phyloP scores from a whole-genome alignment of 2,113 vertebrate genomes.

The Pteropus alecto region DNA sequence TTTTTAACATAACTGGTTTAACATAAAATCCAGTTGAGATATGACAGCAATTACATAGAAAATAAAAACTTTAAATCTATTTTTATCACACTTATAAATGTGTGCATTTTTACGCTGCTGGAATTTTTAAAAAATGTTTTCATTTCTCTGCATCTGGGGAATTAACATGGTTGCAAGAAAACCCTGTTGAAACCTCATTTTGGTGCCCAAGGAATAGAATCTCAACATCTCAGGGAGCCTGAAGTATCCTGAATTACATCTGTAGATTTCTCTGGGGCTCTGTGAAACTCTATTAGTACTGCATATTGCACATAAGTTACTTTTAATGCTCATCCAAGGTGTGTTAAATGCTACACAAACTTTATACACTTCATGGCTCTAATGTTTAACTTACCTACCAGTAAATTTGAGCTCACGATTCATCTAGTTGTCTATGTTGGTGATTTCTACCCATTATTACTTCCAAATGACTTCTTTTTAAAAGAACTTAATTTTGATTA shows the following conservation, averaged over 20 bases:
- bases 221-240: conserved; percentile 33
- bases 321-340: conserved; percentile 67
- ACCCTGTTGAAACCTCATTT: conserved; percentile 41
- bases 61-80: background rate
- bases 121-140: background rate
- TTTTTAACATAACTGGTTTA: conserved; percentile 22
- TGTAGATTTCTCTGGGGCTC: conserved; percentile 49
- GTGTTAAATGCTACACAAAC: conserved; percentile 78
- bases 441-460: conserved; percentile 62
- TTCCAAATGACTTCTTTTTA: conserved; percentile 77
- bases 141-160: conserved; percentile 42
- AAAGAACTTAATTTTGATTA: conserved; percentile 78
- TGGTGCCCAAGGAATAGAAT: conserved; percentile 30
- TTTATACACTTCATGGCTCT: conserved; percentile 57
- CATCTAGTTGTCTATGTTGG: conserved; percentile 69
- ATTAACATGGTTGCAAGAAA: conserved; percentile 40
- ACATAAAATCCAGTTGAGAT: conserved; percentile 21
- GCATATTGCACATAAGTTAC: conserved; percentile 58
- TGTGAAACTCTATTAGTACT: conserved; percentile 52
- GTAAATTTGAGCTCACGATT: conserved; percentile 51
- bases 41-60: background rate
- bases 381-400: conserved; percentile 66
- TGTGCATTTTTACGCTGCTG: background rate
- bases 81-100: conserved; percentile 21
- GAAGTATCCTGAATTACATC: conserved; percentile 50